phyloP scores from a whole-genome alignment of 2,113 vertebrate species.

The Hiodon alosoides region DNA sequence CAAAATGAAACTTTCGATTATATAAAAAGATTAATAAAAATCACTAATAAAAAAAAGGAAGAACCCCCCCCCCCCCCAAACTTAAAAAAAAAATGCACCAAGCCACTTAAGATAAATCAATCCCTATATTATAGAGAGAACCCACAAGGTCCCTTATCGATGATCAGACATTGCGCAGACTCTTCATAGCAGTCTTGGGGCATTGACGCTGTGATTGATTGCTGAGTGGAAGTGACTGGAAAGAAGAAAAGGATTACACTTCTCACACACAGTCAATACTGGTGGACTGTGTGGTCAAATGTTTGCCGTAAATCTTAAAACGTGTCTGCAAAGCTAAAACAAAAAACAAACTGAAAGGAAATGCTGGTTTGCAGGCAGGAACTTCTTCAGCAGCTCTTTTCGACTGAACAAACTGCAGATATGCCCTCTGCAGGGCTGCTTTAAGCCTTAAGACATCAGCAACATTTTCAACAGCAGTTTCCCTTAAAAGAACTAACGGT shows the following conservation, averaged over 20 bases:
- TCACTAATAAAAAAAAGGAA: constrained; percentile 61
- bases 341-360: constrained; percentile 36
- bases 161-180: constrained; percentile 77
- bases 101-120: constrained; percentile 71
- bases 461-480: constrained; percentile 53
- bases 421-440: constrained; percentile 47
- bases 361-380: constrained; percentile 48
- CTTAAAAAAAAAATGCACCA: constrained; percentile 45
- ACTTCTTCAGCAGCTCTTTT: constrained; percentile 45
- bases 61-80: constrained; percentile 56
- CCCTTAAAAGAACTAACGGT: constrained; percentile 49
- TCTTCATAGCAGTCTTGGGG: constrained; percentile 76
- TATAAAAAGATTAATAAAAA: constrained; percentile 45
- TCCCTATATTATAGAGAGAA: constrained; percentile 83
- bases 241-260: constrained; percentile 80
- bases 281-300: constrained; percentile 67
- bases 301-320: constrained; percentile 75
- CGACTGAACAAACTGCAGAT: constrained; percentile 58
- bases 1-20: constrained; percentile 17
- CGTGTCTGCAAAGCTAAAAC: constrained; percentile 69
- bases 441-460: constrained; percentile 56
- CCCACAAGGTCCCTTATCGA: constrained; percentile 66
- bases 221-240: constrained; percentile 78
- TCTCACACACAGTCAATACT: constrained; percentile 75
- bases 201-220: constrained; percentile 87